Percentiles rank a stretch among this genome's conserved stretches.
These are phyloP conservation scores for Trematocara nigrifrons DNA, from an alignment of 2,113 vertebrate genomes.

Conservation along the genomic window DNA sequence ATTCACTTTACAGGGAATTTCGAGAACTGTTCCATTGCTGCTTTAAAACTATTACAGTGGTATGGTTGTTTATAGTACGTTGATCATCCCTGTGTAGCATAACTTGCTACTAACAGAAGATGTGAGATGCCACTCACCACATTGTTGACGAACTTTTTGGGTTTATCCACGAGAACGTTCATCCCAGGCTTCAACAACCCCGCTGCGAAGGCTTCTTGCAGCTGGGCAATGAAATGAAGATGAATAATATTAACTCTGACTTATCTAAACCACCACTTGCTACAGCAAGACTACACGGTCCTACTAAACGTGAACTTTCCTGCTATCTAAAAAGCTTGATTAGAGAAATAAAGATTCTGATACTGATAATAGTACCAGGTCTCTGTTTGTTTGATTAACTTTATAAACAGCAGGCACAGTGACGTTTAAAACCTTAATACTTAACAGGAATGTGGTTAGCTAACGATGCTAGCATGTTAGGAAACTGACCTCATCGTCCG, in stretches of 20 bases:
- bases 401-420: not conserved
- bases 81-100: not conserved
- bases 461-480: not conserved
- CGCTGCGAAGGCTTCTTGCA: constrained; percentile 85
- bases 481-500: constrained; percentile 75
- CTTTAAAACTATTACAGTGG: not conserved
- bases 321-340: not conserved
- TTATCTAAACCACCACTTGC: not conserved
- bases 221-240: constrained; percentile 55
- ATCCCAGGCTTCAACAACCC: constrained; percentile 88
- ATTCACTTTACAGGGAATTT: not conserved
- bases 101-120: not conserved
- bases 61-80: not conserved
- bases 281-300: not conserved
- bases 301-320: not conserved
- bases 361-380: not conserved
- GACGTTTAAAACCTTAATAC: not conserved
- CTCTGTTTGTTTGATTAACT: not conserved
- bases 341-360: not conserved
- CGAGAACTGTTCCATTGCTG: not conserved
- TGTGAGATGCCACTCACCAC: constrained; percentile 72
- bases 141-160: constrained; percentile 76
- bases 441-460: not conserved
- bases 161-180: constrained; percentile 79
- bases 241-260: not conserved